Percentiles rank a stretch among this genome's conserved stretches.
phyloP scores from a whole-genome alignment of 2,113 vertebrate genomes.

The Cyprichromis sp. region DNA sequence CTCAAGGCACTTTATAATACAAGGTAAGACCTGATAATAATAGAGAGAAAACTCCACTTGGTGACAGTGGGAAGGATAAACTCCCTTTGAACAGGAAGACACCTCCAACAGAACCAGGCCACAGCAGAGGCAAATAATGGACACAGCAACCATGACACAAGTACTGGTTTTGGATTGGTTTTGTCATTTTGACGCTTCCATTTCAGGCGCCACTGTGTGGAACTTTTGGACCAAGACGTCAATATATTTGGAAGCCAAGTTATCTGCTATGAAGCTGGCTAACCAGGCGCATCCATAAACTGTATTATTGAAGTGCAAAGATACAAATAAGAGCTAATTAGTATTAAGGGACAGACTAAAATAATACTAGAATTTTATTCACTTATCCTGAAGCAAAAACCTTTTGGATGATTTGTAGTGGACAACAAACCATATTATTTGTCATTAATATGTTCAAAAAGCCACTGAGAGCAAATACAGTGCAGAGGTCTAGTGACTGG shows the following conservation, averaged over 20 bases:
- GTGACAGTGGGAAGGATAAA: background rate
- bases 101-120: background rate
- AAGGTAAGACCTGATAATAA: background rate
- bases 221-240: rapidly evolving
- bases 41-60: background rate
- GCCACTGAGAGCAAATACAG: rapidly evolving
- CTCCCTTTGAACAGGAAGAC: background rate
- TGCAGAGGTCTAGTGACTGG: background rate
- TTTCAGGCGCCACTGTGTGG: rapidly evolving
- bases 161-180: background rate
- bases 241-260: background rate
- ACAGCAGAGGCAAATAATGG: rapidly evolving
- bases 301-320: background rate
- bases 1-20: rapidly evolving
- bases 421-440: rapidly evolving
- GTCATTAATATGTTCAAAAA: background rate
- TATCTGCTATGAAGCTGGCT: background rate
- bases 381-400: background rate
- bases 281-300: background rate
- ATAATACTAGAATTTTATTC: background rate
- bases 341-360: rapidly evolving
- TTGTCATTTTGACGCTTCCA: background rate
- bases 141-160: background rate
- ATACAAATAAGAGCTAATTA: background rate
- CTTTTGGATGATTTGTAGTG: background rate